Base-by-base conservation (phyloP, 2,888 invertebrate species). In the Drosophila vallismaia region DNA sequence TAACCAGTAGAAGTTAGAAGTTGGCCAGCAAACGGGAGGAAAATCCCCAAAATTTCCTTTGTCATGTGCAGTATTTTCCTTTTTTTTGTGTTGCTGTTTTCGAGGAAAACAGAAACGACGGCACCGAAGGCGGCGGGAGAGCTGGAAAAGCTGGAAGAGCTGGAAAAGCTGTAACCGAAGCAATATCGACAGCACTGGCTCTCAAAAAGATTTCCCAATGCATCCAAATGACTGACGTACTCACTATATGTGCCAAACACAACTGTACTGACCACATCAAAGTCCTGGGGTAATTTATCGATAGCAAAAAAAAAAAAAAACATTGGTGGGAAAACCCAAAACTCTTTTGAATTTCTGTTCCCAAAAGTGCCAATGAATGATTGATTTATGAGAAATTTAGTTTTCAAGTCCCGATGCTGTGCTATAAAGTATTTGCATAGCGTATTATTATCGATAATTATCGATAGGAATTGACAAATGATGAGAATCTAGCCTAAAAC, bases 121-220 rank as follows among this genome's bases (percentile, higher is more conserved):
- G 19, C 4, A 28, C n/a, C n/a, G 6, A 8, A 8, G 29, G 38
- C n/a, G 14, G 12, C 10, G 10, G 64, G 29, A 51, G 45, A n/a
- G 40, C n/a, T 31, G 7, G 40, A 24, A 24, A 50, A 64, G 29
- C 9, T 33, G 10, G 64, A 36, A 51, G 45, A n/a, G 40, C n/a
- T 31, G 7, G 40, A 24, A 24, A 50, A 64, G 29, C 63, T 51
- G 67, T 62, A 55, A 49, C 40, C 55, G 33, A 42, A 66, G 46
- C 55, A 38, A 36, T 49, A 66, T 56, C 54, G 69, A 56, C 69
- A 44, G 49, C 49, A 31, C 36, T 50, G 48, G 55, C 66, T 68
- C 69, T 66, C 69, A 52, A 40, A 67, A 52, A 64, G 52, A 66
- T 67, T 67, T 64, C 67, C 64, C 52, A 52, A 67, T 45, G 52